A percentile compares a stretch with the other conserved stretches of the same genome.
Evolutionary conservation across 1,140 invertebrate species (phyloP).

Genomic region (Linepithema humile): DNA sequence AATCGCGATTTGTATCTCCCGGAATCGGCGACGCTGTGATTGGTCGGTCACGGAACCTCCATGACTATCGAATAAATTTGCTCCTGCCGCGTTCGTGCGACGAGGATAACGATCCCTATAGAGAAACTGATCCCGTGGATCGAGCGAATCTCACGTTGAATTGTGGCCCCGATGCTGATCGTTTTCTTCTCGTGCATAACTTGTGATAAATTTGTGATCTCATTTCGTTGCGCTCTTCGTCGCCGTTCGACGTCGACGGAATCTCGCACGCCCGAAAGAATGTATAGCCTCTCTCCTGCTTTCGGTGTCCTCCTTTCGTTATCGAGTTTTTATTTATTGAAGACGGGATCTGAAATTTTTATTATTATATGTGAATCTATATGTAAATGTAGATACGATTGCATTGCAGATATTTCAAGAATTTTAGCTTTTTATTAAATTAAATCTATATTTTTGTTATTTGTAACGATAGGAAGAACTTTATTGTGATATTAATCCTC

Average conservation of each 20-base stretch:
- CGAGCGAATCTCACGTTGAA: conserved; percentile 21
- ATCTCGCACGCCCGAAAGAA: not conserved
- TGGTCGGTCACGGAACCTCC: conserved; percentile 53
- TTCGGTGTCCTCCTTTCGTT: not conserved
- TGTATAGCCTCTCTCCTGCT: not conserved
- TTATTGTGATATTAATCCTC: not conserved
- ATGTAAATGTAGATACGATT: too few species aligned
- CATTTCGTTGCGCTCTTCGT: conserved; percentile 1
- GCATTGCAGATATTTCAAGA: not conserved
- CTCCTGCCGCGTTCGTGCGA: not conserved
- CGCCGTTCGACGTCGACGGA: not conserved
- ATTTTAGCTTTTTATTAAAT: not conserved
- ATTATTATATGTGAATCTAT: not conserved
- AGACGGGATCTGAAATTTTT: not conserved
- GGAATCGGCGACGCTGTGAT: conserved; percentile 50
- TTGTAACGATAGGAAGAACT: not conserved
- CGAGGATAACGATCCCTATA: conserved; percentile 41
- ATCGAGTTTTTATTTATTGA: conserved; percentile 6
- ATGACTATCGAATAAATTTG: conserved; percentile 64
- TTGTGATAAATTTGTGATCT: conserved; percentile 41
- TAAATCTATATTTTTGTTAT: not conserved
- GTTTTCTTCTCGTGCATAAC: conserved; percentile 25
- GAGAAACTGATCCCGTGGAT: conserved; percentile 54
- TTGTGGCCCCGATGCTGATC: not conserved
- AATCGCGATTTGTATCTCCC: conserved; percentile 67